phyloP scores from a whole-genome alignment of 2,113 vertebrate genomes.

The Vidua macroura region DNA sequence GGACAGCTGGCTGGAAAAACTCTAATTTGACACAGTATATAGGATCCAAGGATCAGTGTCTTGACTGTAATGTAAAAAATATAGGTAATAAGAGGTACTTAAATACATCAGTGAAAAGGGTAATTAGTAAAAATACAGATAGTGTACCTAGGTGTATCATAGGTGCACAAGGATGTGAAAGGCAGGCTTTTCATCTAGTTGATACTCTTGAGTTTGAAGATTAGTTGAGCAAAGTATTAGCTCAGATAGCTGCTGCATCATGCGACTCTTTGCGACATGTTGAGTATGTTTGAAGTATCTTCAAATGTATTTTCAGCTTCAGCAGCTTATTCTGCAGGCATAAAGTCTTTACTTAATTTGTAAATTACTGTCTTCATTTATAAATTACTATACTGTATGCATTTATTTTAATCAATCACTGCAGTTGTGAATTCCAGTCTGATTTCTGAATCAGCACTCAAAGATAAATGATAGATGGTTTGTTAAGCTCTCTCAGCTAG shows the following conservation, averaged over 20 bases:
- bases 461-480: conserved; percentile 23
- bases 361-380: conserved; percentile 51
- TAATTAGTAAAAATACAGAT: not conserved
- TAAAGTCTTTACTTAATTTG: conserved; percentile 41
- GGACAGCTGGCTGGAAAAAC: not conserved
- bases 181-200: not conserved
- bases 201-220: not conserved
- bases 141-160: not conserved
- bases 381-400: not conserved
- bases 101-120: not conserved
- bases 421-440: conserved; percentile 18
- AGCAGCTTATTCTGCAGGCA: not conserved
- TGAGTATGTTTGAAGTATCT: conserved; percentile 3
- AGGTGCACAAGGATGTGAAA: not conserved
- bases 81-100: not conserved
- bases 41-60: not conserved
- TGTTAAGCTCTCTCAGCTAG: not conserved
- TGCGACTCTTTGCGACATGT: not conserved
- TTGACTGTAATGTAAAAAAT: not conserved
- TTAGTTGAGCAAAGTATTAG: not conserved
- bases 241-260: not conserved
- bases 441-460: conserved; percentile 64
- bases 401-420: conserved; percentile 52
- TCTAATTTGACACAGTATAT: not conserved
- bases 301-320: conserved; percentile 21